phyloP scores from a whole-genome alignment of 2,113 vertebrate species.

The Hemiprocne comata region DNA sequence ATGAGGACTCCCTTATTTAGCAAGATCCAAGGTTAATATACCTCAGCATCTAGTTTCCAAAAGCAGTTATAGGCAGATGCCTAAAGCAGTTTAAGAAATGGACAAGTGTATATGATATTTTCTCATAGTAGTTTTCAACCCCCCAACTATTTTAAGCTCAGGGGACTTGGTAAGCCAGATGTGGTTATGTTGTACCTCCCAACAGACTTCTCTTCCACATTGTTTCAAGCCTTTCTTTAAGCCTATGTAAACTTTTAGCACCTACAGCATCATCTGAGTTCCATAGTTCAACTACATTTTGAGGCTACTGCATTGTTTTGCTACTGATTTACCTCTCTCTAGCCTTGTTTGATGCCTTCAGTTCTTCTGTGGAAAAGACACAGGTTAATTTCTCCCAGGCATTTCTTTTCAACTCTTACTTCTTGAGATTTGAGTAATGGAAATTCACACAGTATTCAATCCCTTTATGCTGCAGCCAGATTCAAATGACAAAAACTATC shows the following conservation, averaged over 20 bases:
- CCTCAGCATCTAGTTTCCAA: background rate
- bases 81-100: background rate
- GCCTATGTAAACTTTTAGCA: background rate
- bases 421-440: conserved; percentile 11
- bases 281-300: background rate
- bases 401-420: background rate
- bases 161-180: background rate
- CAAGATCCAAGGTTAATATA: background rate
- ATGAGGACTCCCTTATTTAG: background rate
- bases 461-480: conserved; percentile 4
- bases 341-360: background rate
- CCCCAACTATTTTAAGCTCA: background rate
- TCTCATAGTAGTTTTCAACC: background rate
- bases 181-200: background rate
- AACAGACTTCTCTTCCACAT: background rate
- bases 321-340: background rate
- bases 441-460: conserved; percentile 40
- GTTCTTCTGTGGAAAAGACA: background rate
- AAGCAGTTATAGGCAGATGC: background rate
- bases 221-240: background rate
- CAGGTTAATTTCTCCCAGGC: background rate
- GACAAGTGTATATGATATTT: background rate
- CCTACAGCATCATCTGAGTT: background rate
- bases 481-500: conserved; percentile 41
- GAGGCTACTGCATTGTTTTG: background rate